phyloP scores from a whole-genome alignment of 2,888 invertebrate species.

The Rhodophaea formosa region DNA sequence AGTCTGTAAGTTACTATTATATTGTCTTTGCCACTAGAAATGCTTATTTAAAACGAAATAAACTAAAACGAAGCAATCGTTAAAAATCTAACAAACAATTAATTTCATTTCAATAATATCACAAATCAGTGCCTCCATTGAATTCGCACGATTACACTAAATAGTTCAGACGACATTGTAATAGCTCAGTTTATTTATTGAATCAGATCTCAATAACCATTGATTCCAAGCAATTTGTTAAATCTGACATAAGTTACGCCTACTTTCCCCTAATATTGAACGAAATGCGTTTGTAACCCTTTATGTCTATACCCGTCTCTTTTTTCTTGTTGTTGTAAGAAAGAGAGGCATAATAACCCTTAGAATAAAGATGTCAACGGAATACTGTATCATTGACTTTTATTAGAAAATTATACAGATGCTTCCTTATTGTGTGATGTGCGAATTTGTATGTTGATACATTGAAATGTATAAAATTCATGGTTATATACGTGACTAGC shows the following conservation, averaged over 20 bases:
- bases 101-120: not conserved
- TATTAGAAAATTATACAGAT: constrained; percentile 65
- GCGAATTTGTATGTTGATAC: constrained; percentile 4
- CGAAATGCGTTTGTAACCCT: constrained; percentile 49
- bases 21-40: too few species aligned
- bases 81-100: not conserved
- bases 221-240: constrained; percentile 71
- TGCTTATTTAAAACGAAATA: too few species aligned
- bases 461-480: not conserved
- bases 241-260: constrained; percentile 68
- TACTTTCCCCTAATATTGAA: constrained; percentile 62
- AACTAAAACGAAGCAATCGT: too few species aligned
- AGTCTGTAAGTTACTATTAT: too few species aligned
- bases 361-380: constrained; percentile 50
- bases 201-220: constrained; percentile 33
- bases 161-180: not conserved
- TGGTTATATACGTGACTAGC: not conserved
- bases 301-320: constrained; percentile 30
- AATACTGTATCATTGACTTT: constrained; percentile 48
- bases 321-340: constrained; percentile 29
- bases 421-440: constrained; percentile 26
- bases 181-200: constrained; percentile 15
- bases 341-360: constrained; percentile 38
- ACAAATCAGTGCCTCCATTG: not conserved
- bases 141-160: constrained; percentile 13